Evolutionary conservation across 2,797 vertebrate genomes (phyloP), one percentile per base, ranked within the genome.

Genomic region (Podargus strigoides): DNA sequence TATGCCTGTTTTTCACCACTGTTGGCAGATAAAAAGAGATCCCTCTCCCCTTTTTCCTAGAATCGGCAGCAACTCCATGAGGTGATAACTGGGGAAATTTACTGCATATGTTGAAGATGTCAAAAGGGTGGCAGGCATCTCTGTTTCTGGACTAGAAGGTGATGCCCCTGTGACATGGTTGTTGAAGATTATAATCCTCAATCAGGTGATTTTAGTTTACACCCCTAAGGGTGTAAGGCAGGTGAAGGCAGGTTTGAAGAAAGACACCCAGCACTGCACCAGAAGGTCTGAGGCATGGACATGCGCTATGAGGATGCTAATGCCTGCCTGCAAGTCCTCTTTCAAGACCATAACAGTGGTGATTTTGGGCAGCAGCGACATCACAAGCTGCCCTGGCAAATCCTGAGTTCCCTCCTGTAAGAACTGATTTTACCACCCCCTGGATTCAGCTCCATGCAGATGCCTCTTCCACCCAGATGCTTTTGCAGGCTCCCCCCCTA

Each of bases 101-200:
- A 14, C 19, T 77, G 49, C 27, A n/a, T n/a, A 8, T 2, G 3
- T 9, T 41, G 37, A 60, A 74, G 15, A 64, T 1, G 4, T 8
- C 36, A 74, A 76, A 59, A 70, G 12, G 15, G 39, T 1, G 34
- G 23, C 19, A 74, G 21, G 55, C 0, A 2, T 19, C 32, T 73
- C 44, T 53, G 12, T 50, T 85, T 87, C 44, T 52, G 32, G 7
- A 19, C 39, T 70, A 41, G 21, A 80, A n/a, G 12, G 17, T 67
- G 6, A 44, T n/a, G 14, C 1, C 7, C 4, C 24, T 46, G 9
- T 22, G 32, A n/a, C 52, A 32, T 0, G 41, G 16, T 0, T 37
- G 8, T 22, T 42, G 12, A 64, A 6, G 6, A 26, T 10, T 63
- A 69, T 32, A 83, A 15, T 36, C 15, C 42, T 92, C 14, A 30